These are phyloP conservation scores for Oxyura jamaicensis DNA, from an alignment of 2,113 vertebrate species.

Conservation along the genomic window DNA sequence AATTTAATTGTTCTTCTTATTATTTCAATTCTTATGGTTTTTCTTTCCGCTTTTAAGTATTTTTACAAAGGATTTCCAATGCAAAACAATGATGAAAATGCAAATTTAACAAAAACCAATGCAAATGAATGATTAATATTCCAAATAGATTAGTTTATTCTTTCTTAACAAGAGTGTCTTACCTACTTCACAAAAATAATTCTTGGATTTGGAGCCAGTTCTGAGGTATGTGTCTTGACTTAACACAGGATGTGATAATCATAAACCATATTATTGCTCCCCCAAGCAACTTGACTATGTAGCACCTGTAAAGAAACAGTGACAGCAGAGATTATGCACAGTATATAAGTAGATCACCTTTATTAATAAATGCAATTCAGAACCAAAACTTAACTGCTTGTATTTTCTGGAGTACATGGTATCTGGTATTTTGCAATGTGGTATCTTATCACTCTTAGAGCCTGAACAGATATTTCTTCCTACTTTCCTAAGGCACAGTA, in stretches of 20 bases:
- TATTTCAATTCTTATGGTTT: background rate
- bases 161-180: background rate
- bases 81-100: background rate
- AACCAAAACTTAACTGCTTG: background rate
- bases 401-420: background rate
- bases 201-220: background rate
- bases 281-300: background rate
- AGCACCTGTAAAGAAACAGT: background rate
- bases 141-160: background rate
- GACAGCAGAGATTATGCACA: background rate
- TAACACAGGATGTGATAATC: background rate
- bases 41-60: background rate
- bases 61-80: constrained; percentile 34
- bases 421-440: background rate
- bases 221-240: background rate
- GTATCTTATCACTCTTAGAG: background rate
- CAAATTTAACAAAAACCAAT: constrained; percentile 31
- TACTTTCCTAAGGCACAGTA: background rate
- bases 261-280: background rate
- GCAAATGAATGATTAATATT: constrained; percentile 39
- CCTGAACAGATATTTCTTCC: background rate
- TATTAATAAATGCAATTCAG: background rate
- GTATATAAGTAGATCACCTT: background rate
- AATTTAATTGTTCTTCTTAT: constrained; percentile 35
- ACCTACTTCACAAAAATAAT: background rate